A percentile compares a stretch with the other conserved stretches of the same genome.
These are phyloP conservation scores for Drosophila erecta DNA, from an alignment of 1,140 invertebrate species.

Conservation along the genomic window DNA sequence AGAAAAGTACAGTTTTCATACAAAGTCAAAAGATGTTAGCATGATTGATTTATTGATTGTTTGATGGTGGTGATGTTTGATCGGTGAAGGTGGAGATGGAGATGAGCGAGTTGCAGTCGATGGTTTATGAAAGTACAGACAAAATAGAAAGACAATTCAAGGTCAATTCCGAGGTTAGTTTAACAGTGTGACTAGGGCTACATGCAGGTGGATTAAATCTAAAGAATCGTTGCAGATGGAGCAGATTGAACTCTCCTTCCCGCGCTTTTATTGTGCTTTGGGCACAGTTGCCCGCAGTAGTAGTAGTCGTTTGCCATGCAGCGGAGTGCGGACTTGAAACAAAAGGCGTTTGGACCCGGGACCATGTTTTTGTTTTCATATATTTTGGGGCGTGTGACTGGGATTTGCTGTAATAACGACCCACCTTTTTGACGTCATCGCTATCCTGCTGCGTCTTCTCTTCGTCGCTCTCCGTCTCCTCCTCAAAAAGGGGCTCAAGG, in stretches of 20 bases:
- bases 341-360: slow-evolving; percentile 10
- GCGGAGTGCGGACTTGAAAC: slow-evolving; percentile 18
- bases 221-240: background rate
- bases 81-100: slow-evolving; percentile 23
- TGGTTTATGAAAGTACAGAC: slow-evolving; percentile 57
- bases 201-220: slow-evolving; percentile 22
- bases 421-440: slow-evolving; percentile 84
- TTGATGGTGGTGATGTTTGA: slow-evolving; percentile 37
- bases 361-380: background rate
- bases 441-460: slow-evolving; percentile 84
- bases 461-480: slow-evolving; percentile 86
- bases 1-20: slow-evolving; percentile 61
- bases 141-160: slow-evolving; percentile 44
- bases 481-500: slow-evolving; percentile 89
- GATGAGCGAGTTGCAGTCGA: slow-evolving; percentile 39
- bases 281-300: slow-evolving; percentile 28
- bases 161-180: slow-evolving; percentile 41
- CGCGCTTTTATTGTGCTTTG: slow-evolving; percentile 3
- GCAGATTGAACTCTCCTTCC: background rate
- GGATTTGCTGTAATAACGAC: slow-evolving; percentile 79
- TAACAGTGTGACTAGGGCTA: slow-evolving; percentile 22
- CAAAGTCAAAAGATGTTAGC: slow-evolving; percentile 23
- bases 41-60: slow-evolving; percentile 46
- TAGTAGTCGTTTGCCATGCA: slow-evolving; percentile 28
- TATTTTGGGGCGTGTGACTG: slow-evolving; percentile 10